Evolutionary conservation across 2,888 invertebrate genomes (phyloP), one percentile per base, ranked within the genome.

Genomic region (Drosophila aldrichi): DNA sequence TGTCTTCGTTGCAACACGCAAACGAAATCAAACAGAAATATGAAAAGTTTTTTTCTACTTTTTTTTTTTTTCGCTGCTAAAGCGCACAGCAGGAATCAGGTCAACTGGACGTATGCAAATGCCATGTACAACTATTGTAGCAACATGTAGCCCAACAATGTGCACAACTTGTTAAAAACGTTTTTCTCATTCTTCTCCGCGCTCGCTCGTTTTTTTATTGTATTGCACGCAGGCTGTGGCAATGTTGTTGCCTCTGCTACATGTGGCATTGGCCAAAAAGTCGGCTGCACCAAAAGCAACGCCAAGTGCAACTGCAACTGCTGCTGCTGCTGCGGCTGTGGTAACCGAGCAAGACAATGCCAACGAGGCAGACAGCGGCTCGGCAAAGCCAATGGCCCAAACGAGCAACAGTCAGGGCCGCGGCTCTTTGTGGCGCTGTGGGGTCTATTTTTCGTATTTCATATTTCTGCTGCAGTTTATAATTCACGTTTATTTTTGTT

Each of bases 91-190:
- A 25, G 70, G 61, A 84, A 83, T 83, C 79, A 66, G 84, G 84
- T 84, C 84, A 84, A 69, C 77, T 79, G 84, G 84, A 87, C 84
- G 76, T 83, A 83, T 83, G 83, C 79, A 81, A 82, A 74, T 77
- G 71, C 48, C 73, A 72, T 82, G 85, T 82, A 55, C 70, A 68
- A 82, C 65, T 69, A 73, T 74, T 70, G 81, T 79, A 75, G 70
- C 64, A 72, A 78, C 75, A 77, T 74, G 77, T 32, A 48, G 74
- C 66, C 41, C 61, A 77, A 77, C 77, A 77, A 77, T 76, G 76
- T 67, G 40, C 75, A 69, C 76, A 84, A 82, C 78, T 76, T 77
- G 76, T 77, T 77, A 69, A 77, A 77, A 76, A 65, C 64, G 54
- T 62, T 76, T 66, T 75, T 44, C n/a, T 14, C n/a, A 56, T 52